Percentiles rank a stretch among this genome's conserved stretches.
phyloP scores from a whole-genome alignment of 2,888 invertebrate genomes.

The Agrilus cyanescens region DNA sequence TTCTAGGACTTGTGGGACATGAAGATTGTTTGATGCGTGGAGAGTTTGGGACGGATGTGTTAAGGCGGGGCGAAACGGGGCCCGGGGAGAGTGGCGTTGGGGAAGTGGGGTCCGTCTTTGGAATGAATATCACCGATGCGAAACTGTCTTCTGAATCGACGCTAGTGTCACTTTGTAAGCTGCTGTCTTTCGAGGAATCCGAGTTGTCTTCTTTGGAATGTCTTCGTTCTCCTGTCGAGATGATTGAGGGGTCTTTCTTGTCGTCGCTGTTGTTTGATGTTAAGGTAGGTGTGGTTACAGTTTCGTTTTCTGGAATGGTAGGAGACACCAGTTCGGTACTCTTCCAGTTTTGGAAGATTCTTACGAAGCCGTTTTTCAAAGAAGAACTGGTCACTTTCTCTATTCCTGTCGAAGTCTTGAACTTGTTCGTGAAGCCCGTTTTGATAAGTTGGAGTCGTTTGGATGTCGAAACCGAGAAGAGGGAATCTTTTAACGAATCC shows the following conservation, averaged over 20 bases:
- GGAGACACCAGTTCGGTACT: conserved; percentile 39
- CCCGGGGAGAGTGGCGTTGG: conserved; percentile 49
- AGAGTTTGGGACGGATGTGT: conserved; percentile 66
- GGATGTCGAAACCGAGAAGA: conserved; percentile 62
- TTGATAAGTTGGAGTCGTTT: conserved; percentile 66
- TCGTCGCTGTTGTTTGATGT: conserved; percentile 20
- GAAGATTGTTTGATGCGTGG: conserved; percentile 61
- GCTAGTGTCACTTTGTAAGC: conserved; percentile 86
- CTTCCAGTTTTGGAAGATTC: conserved; percentile 76
- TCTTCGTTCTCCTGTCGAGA: conserved; percentile 45
- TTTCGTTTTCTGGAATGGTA: conserved; percentile 29
- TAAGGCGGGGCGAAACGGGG: conserved; percentile 49
- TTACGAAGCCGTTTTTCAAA: conserved; percentile 64
- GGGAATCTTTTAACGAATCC: conserved; percentile 59
- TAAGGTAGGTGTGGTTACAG: conserved; percentile 11
- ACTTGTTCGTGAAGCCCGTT: conserved; percentile 71
- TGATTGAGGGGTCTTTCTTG: conserved; percentile 22
- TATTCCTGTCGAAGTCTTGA: conserved; percentile 72
- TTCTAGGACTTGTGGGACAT: conserved; percentile 52
- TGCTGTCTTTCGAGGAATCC: conserved; percentile 78
- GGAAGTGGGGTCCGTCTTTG: conserved; percentile 64
- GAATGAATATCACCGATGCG: conserved; percentile 84
- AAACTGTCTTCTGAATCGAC: conserved; percentile 91
- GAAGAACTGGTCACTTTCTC: conserved; percentile 63
- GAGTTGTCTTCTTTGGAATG: conserved; percentile 81